These are phyloP conservation scores for Proctacanthus coquilletti DNA, from an alignment of 1,140 invertebrate genomes.

Conservation along the genomic window DNA sequence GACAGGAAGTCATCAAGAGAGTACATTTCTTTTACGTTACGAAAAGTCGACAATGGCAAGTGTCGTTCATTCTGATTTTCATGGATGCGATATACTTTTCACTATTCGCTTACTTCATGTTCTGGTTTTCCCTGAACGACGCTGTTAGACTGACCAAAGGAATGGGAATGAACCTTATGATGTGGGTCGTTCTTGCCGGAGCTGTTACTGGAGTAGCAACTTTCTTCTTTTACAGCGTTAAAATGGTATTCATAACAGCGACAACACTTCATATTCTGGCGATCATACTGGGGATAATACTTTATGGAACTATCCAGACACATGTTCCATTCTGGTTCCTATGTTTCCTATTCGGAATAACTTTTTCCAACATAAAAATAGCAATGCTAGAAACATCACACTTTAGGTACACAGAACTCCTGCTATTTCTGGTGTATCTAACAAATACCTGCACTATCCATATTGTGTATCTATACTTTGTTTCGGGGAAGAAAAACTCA, in stretches of 20 bases:
- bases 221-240: conserved; percentile 16
- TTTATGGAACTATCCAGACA: conserved; percentile 13
- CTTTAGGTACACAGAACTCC: conserved; percentile 17
- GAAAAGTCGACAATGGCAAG: conserved; percentile 23
- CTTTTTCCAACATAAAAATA: conserved; percentile 20
- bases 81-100: conserved; percentile 22
- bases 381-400: conserved; percentile 20
- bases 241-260: conserved; percentile 18
- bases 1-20: conserved; percentile 19
- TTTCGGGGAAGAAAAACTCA: conserved; percentile 17
- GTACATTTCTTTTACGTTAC: conserved; percentile 27
- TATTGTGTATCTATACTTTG: conserved; percentile 21
- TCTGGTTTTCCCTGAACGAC: conserved; percentile 21
- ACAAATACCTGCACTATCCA: conserved; percentile 17
- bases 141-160: conserved; percentile 12
- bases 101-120: conserved; percentile 20
- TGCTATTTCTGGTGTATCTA: conserved; percentile 14
- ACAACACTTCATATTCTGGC: conserved; percentile 14
- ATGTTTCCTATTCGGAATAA: conserved; percentile 18
- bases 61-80: conserved; percentile 19
- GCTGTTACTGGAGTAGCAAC: conserved; percentile 11
- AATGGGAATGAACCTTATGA: conserved; percentile 16
- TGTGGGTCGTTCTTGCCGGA: conserved; percentile 21
- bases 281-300: conserved; percentile 20
- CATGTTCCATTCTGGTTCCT: conserved; percentile 19